These are phyloP conservation scores for Microplitis mediator DNA, from an alignment of 1,140 invertebrate species.

Conservation along the genomic window DNA sequence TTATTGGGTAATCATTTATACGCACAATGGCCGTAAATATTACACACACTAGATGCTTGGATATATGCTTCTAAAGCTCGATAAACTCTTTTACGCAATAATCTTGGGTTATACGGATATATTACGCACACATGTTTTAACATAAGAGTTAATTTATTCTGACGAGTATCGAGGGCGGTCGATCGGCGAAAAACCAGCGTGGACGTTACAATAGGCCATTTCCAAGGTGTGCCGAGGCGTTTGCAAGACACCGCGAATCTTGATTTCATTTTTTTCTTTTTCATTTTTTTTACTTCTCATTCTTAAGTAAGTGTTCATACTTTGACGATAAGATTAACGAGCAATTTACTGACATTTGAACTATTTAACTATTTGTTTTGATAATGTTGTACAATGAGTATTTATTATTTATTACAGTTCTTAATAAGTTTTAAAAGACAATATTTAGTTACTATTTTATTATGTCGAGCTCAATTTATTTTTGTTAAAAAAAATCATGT, in stretches of 20 bases:
- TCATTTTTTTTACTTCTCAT: background rate
- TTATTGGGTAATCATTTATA: no score
- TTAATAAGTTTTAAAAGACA: no score
- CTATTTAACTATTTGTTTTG: no score
- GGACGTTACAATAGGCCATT: background rate
- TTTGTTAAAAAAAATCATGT: no score
- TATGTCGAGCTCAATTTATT: no score
- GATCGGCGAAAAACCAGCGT: background rate
- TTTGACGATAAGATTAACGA: no score
- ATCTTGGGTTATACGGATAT: background rate
- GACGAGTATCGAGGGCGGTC: slow-evolving; percentile 2
- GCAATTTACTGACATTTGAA: no score
- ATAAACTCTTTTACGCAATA: background rate
- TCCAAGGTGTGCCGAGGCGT: background rate
- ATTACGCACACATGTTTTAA: background rate
- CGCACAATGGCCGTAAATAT: background rate
- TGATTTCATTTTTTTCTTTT: background rate
- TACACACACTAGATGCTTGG: background rate
- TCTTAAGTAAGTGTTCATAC: background rate
- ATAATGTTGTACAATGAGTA: no score
- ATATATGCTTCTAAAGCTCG: background rate
- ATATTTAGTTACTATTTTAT: no score
- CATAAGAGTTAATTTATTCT: background rate
- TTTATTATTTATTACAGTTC: no score
- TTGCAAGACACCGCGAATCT: background rate